A percentile compares a stretch with the other conserved stretches of the same genome.
Conservation (phyloP, 2,113 vertebrate species). For the Dinomys branickii region DNA sequence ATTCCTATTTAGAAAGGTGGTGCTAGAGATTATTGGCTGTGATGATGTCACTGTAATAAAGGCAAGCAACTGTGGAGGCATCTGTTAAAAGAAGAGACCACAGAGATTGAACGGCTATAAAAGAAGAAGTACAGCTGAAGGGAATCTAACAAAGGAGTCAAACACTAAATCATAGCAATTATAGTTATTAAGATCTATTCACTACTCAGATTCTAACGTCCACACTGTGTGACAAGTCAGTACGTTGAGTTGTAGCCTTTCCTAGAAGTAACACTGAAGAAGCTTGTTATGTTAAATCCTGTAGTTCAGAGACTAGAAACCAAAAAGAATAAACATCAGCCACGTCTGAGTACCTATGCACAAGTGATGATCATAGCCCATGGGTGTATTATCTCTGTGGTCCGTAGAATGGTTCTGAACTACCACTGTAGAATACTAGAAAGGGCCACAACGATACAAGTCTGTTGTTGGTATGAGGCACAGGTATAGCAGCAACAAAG, state of each 20-base stretch:
- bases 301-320: conserved; percentile 1
- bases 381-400: background rate
- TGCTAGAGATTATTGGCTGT: background rate
- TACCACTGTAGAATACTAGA: background rate
- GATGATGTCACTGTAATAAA: conserved; percentile 4
- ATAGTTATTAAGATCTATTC: background rate
- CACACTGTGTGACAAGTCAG: background rate
- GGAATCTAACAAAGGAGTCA: background rate
- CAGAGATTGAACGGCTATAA: background rate
- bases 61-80: background rate
- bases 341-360: background rate
- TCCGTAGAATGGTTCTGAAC: background rate
- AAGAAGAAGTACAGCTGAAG: background rate
- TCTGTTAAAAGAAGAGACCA: background rate
- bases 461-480: conserved; percentile 50
- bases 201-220: background rate
- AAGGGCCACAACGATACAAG: conserved; percentile 37
- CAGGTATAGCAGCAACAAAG: conserved; percentile 57
- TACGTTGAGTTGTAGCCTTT: background rate
- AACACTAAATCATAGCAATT: background rate
- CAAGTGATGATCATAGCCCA: background rate
- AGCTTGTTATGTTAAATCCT: background rate
- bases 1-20: background rate
- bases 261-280: background rate
- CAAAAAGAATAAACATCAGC: conserved; percentile 8